phyloP scores from a whole-genome alignment of 2,113 vertebrate genomes.

The Canis aureus region DNA sequence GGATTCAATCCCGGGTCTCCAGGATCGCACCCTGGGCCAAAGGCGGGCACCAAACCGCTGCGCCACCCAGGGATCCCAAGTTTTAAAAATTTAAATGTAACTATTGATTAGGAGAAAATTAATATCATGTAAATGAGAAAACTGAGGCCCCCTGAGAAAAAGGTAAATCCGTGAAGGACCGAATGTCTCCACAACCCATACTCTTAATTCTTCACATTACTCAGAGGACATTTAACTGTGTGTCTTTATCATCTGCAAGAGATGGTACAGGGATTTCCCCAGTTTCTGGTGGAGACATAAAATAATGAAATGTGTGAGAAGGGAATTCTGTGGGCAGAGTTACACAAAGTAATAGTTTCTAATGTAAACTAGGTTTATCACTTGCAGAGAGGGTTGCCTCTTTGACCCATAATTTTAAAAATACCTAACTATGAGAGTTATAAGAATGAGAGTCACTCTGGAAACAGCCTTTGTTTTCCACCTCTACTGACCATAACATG shows the following conservation, averaged over 20 bases:
- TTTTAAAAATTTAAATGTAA: not conserved
- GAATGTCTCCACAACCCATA: not conserved
- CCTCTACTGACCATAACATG: not conserved
- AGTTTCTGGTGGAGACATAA: not conserved
- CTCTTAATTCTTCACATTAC: not conserved
- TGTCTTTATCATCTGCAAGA: not conserved
- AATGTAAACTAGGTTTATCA: not conserved
- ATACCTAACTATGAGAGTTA: not conserved
- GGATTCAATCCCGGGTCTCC: too few species aligned
- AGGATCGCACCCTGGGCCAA: too few species aligned
- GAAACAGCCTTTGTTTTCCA: not conserved
- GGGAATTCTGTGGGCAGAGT: not conserved
- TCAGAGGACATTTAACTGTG: not conserved
- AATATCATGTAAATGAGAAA: slow-evolving; percentile 15
- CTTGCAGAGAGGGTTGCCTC: not conserved
- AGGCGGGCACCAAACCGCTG: too few species aligned
- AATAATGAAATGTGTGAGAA: not conserved
- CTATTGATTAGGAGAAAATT: not conserved
- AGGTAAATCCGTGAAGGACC: not conserved
- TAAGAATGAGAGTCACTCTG: not conserved
- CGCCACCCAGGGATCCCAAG: too few species aligned
- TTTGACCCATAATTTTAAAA: not conserved
- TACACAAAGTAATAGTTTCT: not conserved
- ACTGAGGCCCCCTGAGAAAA: not conserved
- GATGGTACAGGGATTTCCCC: not conserved